phyloP scores from a whole-genome alignment of 37 sponge, comb jelly and placozoan genomes.

The Cliona cf. orientalis region DNA sequence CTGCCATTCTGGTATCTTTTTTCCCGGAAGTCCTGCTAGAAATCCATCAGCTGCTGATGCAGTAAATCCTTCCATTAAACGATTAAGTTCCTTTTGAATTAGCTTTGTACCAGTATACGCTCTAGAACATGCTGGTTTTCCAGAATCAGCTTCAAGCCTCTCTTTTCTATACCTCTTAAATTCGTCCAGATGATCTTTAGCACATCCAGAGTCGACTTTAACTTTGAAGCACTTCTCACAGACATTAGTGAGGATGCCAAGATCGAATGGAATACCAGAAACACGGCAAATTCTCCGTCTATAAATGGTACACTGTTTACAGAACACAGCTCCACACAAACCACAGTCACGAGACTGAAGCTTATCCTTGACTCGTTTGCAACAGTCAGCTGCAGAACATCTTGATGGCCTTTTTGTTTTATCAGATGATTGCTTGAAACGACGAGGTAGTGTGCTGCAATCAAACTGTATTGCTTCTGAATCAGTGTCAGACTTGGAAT shows the following conservation, averaged over 20 bases:
- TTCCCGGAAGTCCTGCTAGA: conserved; percentile 6
- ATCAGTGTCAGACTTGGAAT: too few species aligned
- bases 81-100: conserved; percentile 5
- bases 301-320: conserved; percentile 34
- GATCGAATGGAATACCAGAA: too few species aligned
- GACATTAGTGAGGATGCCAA: conserved; percentile 39
- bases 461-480: too few species aligned
- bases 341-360: conserved; percentile 33
- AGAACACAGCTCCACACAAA: conserved; percentile 64
- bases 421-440: too few species aligned
- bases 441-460: too few species aligned
- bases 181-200: conserved; percentile 3
- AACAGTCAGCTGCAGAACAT: conserved; percentile 18
- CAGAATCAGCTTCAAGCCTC: neutral
- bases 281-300: conserved; percentile 35
- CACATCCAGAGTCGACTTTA: neutral
- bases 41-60: conserved; percentile 4
- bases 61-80: conserved; percentile 26
- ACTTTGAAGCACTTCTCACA: conserved; percentile 47
- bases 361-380: neutral
- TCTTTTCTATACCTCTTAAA: conserved; percentile 4
- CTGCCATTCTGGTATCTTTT: conserved; percentile 61
- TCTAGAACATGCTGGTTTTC: too few species aligned
- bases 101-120: neutral
- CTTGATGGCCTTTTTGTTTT: too few species aligned